Evolutionary conservation across 1,140 invertebrate species (phyloP).

Genomic region (Rhyzopertha dominica): DNA sequence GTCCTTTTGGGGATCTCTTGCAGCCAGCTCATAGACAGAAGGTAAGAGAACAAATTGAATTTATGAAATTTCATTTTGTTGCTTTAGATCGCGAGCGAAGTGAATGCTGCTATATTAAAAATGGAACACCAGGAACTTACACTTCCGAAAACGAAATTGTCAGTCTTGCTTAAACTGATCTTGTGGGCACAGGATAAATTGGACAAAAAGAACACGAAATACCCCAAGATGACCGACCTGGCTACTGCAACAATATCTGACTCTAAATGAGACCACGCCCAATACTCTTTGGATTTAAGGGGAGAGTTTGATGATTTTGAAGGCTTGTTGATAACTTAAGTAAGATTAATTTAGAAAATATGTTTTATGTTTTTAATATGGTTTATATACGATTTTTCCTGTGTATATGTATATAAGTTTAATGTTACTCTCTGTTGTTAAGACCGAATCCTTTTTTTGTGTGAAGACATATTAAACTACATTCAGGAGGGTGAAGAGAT

Average conservation of each 20-base stretch:
- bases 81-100: constrained; percentile 87
- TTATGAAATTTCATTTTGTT: constrained; percentile 18
- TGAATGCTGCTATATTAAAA: constrained; percentile 93
- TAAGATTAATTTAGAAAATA: no score
- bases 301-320: no score
- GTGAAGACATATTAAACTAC: no score
- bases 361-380: no score
- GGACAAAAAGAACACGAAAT: constrained; percentile 89
- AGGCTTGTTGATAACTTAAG: no score
- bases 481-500: no score
- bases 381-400: no score
- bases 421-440: no score
- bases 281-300: no score
- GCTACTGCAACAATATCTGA: constrained; percentile 75
- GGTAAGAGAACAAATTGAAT: constrained; percentile 49
- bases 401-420: no score
- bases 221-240: constrained; percentile 88
- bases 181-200: constrained; percentile 94
- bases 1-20: constrained; percentile 93
- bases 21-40: constrained; percentile 90
- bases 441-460: no score
- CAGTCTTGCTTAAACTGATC: constrained; percentile 86
- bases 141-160: constrained; percentile 83
- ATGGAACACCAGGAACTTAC: constrained; percentile 86
- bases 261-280: constrained; percentile 62